Base-by-base conservation (phyloP, 2,888 invertebrate species). In the Cryptus viduatorius region DNA sequence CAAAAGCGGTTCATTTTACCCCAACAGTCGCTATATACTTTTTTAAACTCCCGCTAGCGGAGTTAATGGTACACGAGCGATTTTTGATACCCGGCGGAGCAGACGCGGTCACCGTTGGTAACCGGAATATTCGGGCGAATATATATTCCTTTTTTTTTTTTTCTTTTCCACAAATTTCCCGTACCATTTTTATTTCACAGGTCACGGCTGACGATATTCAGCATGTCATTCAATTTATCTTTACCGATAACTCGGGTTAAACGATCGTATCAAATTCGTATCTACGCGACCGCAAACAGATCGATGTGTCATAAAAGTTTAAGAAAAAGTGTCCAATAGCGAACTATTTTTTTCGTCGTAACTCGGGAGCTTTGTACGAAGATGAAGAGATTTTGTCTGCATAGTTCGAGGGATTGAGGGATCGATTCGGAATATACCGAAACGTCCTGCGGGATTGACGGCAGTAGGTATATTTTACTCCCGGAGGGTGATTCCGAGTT, bases 11-110 rank as follows among this genome's bases (percentile, higher is more conserved):
- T 8, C 37, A 37, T 37, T 37, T 37, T 37, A 7, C 37, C 37
- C 37, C 37, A 37, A 4, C 5, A 8, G 0, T 7, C 37, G 7
- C 5, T 8, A 8, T 8, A 56, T 10, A 2, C 69, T 76, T 77
- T 84, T 80, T 77, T 48, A 16, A 46, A 56, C 37, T 56, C 44
- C 42, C 61, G n/a, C 19, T 29, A 50, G n/a, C 19, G 53, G 67
- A 67, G 71, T 46, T 80, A 80, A 83, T 83, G 79, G 65, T 56
- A 80, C 76, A 71, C 71, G 75, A 61, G 71, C 65, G 76, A 83
- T 83, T 72, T 83, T 83, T 80, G 76, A 77, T 84, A 44, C 42
- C 68, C 50, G 65, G 61, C 79, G 72, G 61, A 67, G 76, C 50
- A 44, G n/a, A n/a, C 76, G 59, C 59, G 48, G 46, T 48, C 65